A percentile compares a stretch with the other conserved stretches of the same genome.
phyloP scores from a whole-genome alignment of 2,888 invertebrate genomes.

The Synergus itoensis region DNA sequence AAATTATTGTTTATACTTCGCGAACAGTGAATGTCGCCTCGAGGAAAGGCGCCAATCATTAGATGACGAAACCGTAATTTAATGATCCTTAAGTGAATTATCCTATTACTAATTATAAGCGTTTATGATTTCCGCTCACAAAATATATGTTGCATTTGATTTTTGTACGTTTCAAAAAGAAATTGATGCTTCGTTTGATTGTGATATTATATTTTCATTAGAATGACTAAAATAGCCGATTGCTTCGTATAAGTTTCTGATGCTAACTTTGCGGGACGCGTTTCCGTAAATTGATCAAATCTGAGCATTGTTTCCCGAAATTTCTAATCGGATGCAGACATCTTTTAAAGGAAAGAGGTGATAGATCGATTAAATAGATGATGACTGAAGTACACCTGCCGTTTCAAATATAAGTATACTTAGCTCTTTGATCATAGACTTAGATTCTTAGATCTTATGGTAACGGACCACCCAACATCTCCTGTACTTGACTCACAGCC shows the following conservation, averaged over 20 bases:
- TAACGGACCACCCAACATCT: conserved; percentile 63
- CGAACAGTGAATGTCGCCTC: conserved; percentile 21
- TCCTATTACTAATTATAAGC: background rate
- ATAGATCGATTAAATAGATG: conserved; percentile 22
- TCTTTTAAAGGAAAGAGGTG: conserved; percentile 28
- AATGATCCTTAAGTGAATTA: conserved; percentile 17
- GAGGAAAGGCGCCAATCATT: conserved; percentile 28
- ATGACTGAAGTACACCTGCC: conserved; percentile 38
- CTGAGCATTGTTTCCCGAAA: background rate
- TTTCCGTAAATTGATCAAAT: background rate
- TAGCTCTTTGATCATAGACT: conserved; percentile 51
- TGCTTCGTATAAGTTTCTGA: background rate
- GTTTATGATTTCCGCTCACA: background rate
- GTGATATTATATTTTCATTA: too few species aligned
- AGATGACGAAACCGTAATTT: conserved; percentile 3
- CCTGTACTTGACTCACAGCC: conserved; percentile 56
- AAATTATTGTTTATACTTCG: conserved; percentile 33
- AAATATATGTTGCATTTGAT: too few species aligned
- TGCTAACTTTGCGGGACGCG: background rate
- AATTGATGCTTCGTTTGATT: too few species aligned
- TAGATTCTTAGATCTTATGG: conserved; percentile 51
- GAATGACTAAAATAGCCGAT: background rate
- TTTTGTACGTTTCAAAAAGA: too few species aligned
- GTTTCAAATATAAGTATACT: conserved; percentile 18
- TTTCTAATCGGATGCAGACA: background rate